Base-by-base conservation (phyloP, 2,797 vertebrate species). In the Carapus acus region DNA sequence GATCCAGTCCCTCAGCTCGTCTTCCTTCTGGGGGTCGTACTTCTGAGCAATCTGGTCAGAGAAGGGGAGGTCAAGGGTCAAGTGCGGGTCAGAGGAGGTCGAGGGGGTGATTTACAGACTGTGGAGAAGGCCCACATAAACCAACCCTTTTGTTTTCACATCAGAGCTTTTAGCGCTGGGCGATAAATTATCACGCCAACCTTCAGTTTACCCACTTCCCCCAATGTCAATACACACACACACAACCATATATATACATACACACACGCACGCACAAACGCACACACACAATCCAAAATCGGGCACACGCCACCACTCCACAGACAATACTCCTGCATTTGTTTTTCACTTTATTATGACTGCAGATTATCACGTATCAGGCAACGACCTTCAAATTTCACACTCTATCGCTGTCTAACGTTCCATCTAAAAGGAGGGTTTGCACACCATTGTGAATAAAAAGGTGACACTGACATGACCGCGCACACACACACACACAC, bases 1-100 rank as follows among this genome's bases (percentile, higher is more conserved):
- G 0, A 97, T 96, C 95, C 95, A 98, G 11, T 81, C 42, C 62
- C 90, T 81, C 49, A 98, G 86, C 73, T 98, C 94, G 0, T 85
- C 89, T 63, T 98, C 94, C 60, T 90, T 94, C 80, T 93, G 92
- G 1, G 65, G 62, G 71, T 98, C 93, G 2, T 98, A 97, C 61
- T 98, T 98, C 83, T 92, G 90, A 45, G 90, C 92, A 0, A 98
- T 94, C 94, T 94, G 80, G 42, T 41, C 9, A 6, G 16, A 36
- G 20, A 1, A 40, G 42, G 58, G 20, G 48, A 53, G 59, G 59
- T 15, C 8, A 66, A 21, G 58, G 54, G 54, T 69, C 49, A 68
- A 18, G 19, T 11, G 33, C 34, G 54, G 40, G 43, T 7, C 22
- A 42, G 1, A 1, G 24, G 27, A 2, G 15, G 27, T n/a, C 9